A percentile compares a stretch with the other conserved stretches of the same genome.
Conservation (phyloP, 2,888 invertebrate genomes). For the Dynastes hyllus region DNA sequence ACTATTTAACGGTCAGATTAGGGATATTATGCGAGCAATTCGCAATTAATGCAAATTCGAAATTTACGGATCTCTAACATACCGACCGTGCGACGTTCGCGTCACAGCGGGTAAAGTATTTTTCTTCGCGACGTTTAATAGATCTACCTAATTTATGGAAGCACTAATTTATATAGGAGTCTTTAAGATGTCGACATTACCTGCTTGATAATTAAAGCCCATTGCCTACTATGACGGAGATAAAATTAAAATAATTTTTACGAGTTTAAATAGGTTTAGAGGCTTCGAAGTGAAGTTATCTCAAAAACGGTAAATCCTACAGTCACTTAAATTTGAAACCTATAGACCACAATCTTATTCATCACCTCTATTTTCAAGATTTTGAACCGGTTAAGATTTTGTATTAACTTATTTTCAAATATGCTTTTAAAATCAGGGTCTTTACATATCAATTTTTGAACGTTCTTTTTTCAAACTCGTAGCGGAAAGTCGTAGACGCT, state of each 20-base stretch:
- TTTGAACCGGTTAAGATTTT: too few species aligned
- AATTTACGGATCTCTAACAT: slow-evolving; percentile 23
- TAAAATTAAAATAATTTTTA: background rate
- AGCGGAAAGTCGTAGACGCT: too few species aligned
- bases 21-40: slow-evolving; percentile 31
- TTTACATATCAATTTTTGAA: too few species aligned
- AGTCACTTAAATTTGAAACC: too few species aligned
- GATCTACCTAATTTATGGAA: slow-evolving; percentile 13
- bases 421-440: too few species aligned
- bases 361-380: too few species aligned
- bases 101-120: background rate
- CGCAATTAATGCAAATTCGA: slow-evolving; percentile 40
- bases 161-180: slow-evolving; percentile 33
- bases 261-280: background rate
- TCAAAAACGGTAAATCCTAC: background rate
- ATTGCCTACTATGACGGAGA: background rate
- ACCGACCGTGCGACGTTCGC: background rate
- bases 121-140: slow-evolving; percentile 9
- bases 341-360: too few species aligned
- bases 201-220: background rate
- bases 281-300: too few species aligned
- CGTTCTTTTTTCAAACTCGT: too few species aligned
- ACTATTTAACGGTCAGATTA: slow-evolving; percentile 46
- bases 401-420: too few species aligned
- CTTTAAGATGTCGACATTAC: slow-evolving; percentile 1